Conservation (phyloP, 1,140 invertebrate species). For the Lepidurus couesii region DNA sequence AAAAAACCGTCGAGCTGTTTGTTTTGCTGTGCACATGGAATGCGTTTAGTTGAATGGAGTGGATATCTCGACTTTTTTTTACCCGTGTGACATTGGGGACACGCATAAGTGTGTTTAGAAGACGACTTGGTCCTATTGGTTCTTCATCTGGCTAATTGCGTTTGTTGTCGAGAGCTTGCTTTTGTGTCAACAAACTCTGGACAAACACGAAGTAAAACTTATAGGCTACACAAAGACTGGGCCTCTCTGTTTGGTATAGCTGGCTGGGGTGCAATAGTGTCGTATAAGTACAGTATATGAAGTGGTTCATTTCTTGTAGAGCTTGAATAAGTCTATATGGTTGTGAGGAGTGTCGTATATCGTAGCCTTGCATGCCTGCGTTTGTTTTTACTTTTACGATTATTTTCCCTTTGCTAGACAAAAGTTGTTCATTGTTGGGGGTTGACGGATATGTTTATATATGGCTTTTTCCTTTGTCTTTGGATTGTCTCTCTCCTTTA, state of each 20-base stretch:
- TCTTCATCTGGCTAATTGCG: not conserved
- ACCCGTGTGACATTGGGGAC: not conserved
- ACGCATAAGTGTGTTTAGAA: not conserved
- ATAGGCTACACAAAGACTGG: not conserved
- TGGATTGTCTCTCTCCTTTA: constrained; percentile 48
- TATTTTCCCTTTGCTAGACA: not conserved
- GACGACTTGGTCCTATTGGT: not conserved
- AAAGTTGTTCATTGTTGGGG: constrained; percentile 6
- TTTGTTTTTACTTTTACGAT: not conserved
- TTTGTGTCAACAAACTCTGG: not conserved
- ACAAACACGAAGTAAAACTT: not conserved
- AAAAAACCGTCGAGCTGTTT: not conserved
- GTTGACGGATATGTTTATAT: constrained; percentile 25
- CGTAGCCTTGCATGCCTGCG: not conserved
- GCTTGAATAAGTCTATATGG: not conserved
- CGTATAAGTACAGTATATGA: not conserved
- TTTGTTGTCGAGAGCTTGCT: not conserved
- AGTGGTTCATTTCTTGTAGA: not conserved
- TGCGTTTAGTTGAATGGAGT: not conserved
- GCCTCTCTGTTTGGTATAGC: not conserved
- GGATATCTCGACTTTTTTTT: not conserved
- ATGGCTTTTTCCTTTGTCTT: constrained; percentile 14
- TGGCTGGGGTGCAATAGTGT: not conserved
- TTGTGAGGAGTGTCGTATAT: not conserved
- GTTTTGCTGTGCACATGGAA: not conserved